Evolutionary conservation across 2,888 invertebrate genomes (phyloP), one percentile per base, ranked within the genome.

Genomic region (Eristalinus aeneus): DNA sequence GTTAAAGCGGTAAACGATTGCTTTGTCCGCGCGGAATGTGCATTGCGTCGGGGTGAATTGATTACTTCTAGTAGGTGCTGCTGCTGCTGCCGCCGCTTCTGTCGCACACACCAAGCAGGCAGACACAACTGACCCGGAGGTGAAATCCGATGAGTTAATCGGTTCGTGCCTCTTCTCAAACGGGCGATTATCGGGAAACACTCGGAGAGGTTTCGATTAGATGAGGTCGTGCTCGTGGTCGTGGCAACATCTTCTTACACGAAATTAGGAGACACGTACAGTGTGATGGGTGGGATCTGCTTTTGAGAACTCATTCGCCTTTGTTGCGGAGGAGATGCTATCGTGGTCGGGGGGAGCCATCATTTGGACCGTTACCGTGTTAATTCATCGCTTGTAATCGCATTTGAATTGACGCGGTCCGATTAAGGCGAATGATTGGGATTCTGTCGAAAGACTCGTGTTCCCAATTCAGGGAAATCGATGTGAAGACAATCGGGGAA

Each of bases 11-110:
- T 72, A 58, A 76, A 71, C 22, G 69, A 46, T 46, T 74, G 53
- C 65, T 27, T 39, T 73, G 36, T 65, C 27, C 10, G 2, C 16
- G 16, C 8, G 46, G 46, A 46, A 34, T 34, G 34, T 34, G 34
- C 34, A 34, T 34, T 1, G 34, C 34, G 16, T 6, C 46, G 46
- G 46, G 46, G 16, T 3, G 54, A 67, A 79, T 74, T 79, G 79
- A 79, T 84, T 84, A 53, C 61, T 58, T 56, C 60, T 63, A 78
- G 71, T 63, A 78, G 71, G 73, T 73, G 64, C 46, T 46, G 16
- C 46, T 46, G 27, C 27, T 27, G 2, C 27, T 27, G 27, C 5
- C 27, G 2, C 27, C 5, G 2, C 27, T 5, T 5, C 27, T n/a
- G 39, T 39, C n/a, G 12, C 39, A 39, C 39, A 39, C 39, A 39